Evolutionary conservation across 2,888 invertebrate species (phyloP).

Genomic region (Drosophila mulleri): DNA sequence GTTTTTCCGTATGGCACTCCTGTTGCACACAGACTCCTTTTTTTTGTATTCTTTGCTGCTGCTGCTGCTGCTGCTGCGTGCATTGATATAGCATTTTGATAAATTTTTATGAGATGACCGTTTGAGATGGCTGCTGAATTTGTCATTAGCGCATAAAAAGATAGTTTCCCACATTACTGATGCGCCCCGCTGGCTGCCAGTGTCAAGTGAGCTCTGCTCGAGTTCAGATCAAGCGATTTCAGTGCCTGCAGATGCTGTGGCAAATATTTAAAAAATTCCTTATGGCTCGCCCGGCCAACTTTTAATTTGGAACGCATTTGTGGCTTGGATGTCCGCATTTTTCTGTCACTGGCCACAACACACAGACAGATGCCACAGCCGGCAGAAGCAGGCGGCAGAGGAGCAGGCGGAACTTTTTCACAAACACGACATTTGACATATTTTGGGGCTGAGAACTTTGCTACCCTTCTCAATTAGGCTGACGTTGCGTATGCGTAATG

Average conservation of each 20-base stretch:
- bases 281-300: constrained; percentile 31
- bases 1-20: constrained; percentile 35
- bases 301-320: constrained; percentile 47
- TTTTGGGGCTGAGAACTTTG: constrained; percentile 62
- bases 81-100: constrained; percentile 48
- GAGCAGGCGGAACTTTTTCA: constrained; percentile 33
- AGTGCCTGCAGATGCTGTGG: constrained; percentile 1
- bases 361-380: constrained; percentile 16
- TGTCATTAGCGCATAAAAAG: constrained; percentile 42
- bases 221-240: constrained; percentile 2
- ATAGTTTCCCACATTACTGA: constrained; percentile 26
- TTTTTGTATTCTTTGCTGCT: neutral
- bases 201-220: constrained; percentile 14
- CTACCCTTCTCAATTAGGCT: constrained; percentile 80
- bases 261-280: constrained; percentile 26
- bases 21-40: constrained; percentile 39
- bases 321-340: constrained; percentile 43
- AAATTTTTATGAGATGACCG: constrained; percentile 43
- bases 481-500: constrained; percentile 74
- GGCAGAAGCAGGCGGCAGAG: constrained; percentile 22
- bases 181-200: constrained; percentile 1
- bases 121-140: constrained; percentile 27
- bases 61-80: constrained; percentile 14
- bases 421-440: constrained; percentile 72
- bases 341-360: constrained; percentile 46